Evolutionary conservation across 2,797 vertebrate species (phyloP), one percentile per base, ranked within the genome.

Genomic region (Bradypodion ventrale): DNA sequence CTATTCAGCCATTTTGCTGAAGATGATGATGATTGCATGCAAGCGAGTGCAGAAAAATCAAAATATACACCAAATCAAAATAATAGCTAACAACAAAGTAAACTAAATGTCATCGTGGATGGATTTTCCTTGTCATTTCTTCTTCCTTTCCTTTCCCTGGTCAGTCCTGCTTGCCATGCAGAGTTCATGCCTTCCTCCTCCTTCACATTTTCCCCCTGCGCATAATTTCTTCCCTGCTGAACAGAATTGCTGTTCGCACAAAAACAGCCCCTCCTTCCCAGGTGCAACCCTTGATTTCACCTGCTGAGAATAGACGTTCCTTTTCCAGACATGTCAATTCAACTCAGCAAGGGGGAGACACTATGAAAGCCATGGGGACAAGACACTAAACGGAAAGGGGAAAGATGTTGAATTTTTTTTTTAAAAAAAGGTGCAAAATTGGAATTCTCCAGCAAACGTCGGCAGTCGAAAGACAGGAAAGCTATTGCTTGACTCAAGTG

Each of bases 241-340:
- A 84, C 44, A 19, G 80, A 87, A 85, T 23, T 72, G 77, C 65
- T 44, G 15, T 44, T 83, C n/a, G n/a, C 83, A 89, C 75, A 63
- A 74, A 83, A 63, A 82, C 83, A 83, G 44, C 27, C 25, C 25
- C 63, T 89, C 62, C 65, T 83, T 69, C 70, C 49, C 15, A 32
- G 81, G 35, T 6, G 0, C 69, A 69, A 19, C 56, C 29, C 15
- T 46, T 78, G 8, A 82, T 87, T 77, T 86, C 70, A 62, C 65
- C 62, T 12, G 44, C 9, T 42, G 35, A 84, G 9, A 80, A 69
- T 69, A 66, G 35, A 81, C 25, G 19, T 12, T 66, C 1, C 29
- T 86, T 93, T n/a, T 87, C 80, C 37, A 27, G 23, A 79, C 91
- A 65, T 32, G 70, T 4, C 52, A 46, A 0, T 80, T 87, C 87